Evolutionary conservation across 23 tunicate genomes (phyloP), one percentile per base, ranked within the genome.

Genomic region (Aplidium turbinatum): DNA sequence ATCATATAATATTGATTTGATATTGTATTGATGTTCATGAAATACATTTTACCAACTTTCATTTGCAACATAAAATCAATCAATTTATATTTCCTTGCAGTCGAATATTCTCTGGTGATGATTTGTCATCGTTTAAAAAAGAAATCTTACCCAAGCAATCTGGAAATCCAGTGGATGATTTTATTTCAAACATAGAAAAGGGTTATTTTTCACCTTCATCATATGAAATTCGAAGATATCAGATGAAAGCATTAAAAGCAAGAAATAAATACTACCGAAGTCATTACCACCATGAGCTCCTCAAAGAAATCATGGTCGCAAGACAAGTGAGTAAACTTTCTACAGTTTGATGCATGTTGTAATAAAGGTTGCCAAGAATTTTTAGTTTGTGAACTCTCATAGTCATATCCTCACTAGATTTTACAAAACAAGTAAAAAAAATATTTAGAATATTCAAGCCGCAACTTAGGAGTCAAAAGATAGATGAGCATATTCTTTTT

Each of bases 281-380:
- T 31, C 57, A 32, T 0, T 76, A 76, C 33, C 62, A 76, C 47
- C 77, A 80, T 57, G 64, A 80, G 20, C 57, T 80, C 4, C 40
- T 80, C 4, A 68, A 69, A 40, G 77, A 80, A 31, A 40, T 80
- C 0, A 55, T 80, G 28, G 77, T 80, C 39, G 69, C 85, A 33
- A 28, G 77, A 36, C 77, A 70, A 77, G 85, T 80, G 47, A 9
- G 27, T n/a, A n/a, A n/a, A n/a, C n/a, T 20, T 13, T 56, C 22
- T 56, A 19, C 9, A 19, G 23, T 13, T 19, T 20, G 6, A 25
- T 56, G n/a, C 22, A 13, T 11, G 18, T 45, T 11, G 18, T 11
- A 45, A 45, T 11, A 18, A 45, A 11, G 18, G 18, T 13, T 13
- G 51, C 18, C 18, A 45, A 45, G 16, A 18, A 11, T 45, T 13